Evolutionary conservation across 2,888 invertebrate species (phyloP), one percentile per base, ranked within the genome.

Genomic region (Carterocephalus palaemon): DNA sequence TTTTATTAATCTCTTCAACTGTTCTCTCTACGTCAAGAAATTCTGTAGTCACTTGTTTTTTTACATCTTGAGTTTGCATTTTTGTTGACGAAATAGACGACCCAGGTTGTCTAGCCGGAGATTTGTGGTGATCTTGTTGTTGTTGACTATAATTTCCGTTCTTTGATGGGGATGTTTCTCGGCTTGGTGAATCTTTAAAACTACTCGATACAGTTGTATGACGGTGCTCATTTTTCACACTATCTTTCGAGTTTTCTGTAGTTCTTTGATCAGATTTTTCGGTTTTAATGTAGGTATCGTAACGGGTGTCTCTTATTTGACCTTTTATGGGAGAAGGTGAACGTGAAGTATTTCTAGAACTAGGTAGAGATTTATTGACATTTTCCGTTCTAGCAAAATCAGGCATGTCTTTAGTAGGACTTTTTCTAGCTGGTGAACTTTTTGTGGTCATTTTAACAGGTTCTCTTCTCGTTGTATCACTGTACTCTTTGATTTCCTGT

Each of bases 11-110:
- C 47, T 75, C 72, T 53, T 83, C 84, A 0, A 56, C 66, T 13
- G 55, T 65, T 59, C 39, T 74, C 51, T 85, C 84, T 23, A 60
- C 58, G 12, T 62, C 41, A 16, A 85, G 72, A 47, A 84, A 83
- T 12, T 84, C 73, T 9, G 64, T 62, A 1, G 72, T 74, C 9
- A 68, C 49, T 46, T 67, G 72, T 36, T 66, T 62, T 55, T 74
- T 75, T 2, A 48, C 58, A 54, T 79, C 77, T 4, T 79, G 77
- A 34, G 49, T 45, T 23, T 62, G 72, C 4, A 62, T 59, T 47
- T 72, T 64, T 7, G 67, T 62, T 23, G 53, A 51, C 8, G 70
- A 64, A n/a, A 63, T 62, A 5, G 45, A 38, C 7, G 63, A 56
- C 3, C 47, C 39, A 19, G 61, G 63, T 2, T 54, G n/a, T 1